Base-by-base conservation (phyloP, 2,888 invertebrate genomes). In the Hypomecis punctinalis region DNA sequence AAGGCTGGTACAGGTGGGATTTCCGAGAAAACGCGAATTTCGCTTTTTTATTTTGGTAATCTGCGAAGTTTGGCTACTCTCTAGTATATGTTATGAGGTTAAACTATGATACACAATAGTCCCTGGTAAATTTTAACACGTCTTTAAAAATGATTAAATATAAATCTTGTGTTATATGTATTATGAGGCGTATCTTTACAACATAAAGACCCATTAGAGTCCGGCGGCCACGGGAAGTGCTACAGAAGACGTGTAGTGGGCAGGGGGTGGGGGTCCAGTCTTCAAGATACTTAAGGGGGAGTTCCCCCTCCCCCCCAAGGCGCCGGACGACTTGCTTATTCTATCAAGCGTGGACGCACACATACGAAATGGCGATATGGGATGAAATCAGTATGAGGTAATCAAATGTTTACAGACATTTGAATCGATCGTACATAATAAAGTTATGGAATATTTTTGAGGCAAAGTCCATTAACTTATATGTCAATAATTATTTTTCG, bases 321-420 rank as follows among this genome's bases (percentile, higher is more conserved):
- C 88, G 85, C 88, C 88, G 88, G 89, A 86, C 91, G 90, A 89
- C 91, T 92, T 92, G 93, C 91, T 92, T 93, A 93, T 93, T 93
- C 93, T 91, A 93, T 93, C 92, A 93, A 91, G 90, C 92, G 88
- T 87, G 85, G 85, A 82, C 85, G 80, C 88, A 88, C 91, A 91
- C 87, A 82, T 81, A 72, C 77, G 68, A 75, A 82, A 47, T 40
- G 10, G 43, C 57, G 35, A 57, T 40, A 61, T 49, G 39, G n/a
- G 11, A 49, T 39, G 37, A 61, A 45, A 40, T 42, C 57, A 61
- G 65, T 66, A 66, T 48, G 65, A 53, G 49, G 56, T 43, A 23
- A 13, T 5, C 6, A 9, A 8, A 39, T 39, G 39, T 9, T 1
- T 39, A 39, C 39, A 23, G 23, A 23, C 23, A 23, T 23, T 23